These are phyloP conservation scores for Alloplasta piceator DNA, from an alignment of 2,888 invertebrate genomes.

Conservation along the genomic window DNA sequence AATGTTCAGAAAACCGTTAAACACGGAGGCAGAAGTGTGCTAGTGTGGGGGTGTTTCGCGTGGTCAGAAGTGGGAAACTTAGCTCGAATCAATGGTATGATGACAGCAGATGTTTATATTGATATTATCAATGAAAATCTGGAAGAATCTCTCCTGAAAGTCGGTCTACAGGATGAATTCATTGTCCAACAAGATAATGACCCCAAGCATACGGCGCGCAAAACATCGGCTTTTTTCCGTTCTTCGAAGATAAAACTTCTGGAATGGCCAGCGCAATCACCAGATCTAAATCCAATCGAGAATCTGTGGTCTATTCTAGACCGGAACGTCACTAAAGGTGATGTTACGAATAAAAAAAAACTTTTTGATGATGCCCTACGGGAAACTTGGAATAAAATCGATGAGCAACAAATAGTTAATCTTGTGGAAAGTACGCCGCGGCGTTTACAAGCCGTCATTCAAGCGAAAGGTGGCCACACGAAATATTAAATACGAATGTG, in stretches of 20 bases:
- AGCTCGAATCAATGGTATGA: background rate
- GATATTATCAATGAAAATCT: background rate
- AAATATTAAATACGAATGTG: background rate
- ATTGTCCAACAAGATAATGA: constrained; percentile 2
- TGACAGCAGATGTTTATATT: background rate
- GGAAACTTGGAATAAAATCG: background rate
- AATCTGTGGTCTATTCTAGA: background rate
- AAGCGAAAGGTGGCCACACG: background rate
- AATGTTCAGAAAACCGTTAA: constrained; percentile 10
- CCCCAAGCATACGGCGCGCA: background rate
- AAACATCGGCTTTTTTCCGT: background rate
- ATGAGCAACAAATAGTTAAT: background rate
- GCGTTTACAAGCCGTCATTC: background rate
- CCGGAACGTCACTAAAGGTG: background rate
- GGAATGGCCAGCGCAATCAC: background rate
- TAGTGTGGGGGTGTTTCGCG: background rate
- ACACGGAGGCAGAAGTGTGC: background rate
- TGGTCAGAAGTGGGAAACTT: background rate
- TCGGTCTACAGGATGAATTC: constrained; percentile 2
- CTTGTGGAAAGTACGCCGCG: background rate
- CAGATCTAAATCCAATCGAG: background rate
- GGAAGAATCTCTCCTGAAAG: background rate
- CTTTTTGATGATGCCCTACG: background rate
- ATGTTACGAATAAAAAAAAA: constrained; percentile 1
- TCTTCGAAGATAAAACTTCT: background rate